phyloP scores from a whole-genome alignment of 2,113 vertebrate species.

The Ptilonorhynchus violaceus region DNA sequence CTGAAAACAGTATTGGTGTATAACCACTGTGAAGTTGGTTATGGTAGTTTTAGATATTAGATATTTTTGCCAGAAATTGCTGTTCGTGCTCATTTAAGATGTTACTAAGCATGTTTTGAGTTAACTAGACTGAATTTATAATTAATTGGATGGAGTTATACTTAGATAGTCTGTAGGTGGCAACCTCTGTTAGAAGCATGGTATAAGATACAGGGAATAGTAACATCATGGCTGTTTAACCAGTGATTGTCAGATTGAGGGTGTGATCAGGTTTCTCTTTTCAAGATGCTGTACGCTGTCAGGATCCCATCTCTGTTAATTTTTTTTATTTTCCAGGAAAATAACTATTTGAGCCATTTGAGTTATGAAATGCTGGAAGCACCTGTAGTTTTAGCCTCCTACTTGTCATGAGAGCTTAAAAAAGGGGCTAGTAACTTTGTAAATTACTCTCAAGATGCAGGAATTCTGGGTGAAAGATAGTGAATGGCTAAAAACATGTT shows the following conservation, averaged over 20 bases:
- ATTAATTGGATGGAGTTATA: constrained; percentile 34
- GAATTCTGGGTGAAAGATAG: not conserved
- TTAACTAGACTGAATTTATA: constrained; percentile 31
- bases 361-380: not conserved
- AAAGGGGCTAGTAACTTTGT: not conserved
- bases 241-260: not conserved
- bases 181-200: not conserved
- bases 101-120: not conserved
- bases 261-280: not conserved
- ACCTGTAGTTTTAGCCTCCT: not conserved
- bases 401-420: not conserved
- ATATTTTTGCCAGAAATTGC: not conserved
- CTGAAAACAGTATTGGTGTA: not conserved
- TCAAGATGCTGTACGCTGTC: fast-evolving
- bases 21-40: not conserved
- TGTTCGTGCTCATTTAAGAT: not conserved
- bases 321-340: not conserved
- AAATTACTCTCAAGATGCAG: not conserved
- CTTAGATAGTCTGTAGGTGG: constrained; percentile 40
- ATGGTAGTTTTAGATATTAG: not conserved
- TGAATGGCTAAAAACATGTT: not conserved
- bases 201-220: not conserved
- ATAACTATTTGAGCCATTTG: not conserved
- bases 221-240: not conserved
- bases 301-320: not conserved